A percentile compares a stretch with the other conserved stretches of the same genome.
Evolutionary conservation across 2,113 vertebrate species (phyloP).

Genomic region (Prietella phreatophila): DNA sequence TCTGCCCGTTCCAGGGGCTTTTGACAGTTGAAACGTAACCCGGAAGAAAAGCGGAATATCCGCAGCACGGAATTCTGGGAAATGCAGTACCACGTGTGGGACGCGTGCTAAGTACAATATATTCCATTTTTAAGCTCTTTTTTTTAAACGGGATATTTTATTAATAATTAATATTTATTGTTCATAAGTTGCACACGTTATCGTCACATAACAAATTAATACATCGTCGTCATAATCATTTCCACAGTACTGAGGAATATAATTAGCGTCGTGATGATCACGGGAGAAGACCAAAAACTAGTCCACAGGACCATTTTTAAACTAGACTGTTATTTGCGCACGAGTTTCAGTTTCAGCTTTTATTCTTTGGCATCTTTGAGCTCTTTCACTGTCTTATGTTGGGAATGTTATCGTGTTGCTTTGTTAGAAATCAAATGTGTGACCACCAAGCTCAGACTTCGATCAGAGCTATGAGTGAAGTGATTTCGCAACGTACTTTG

Average conservation of each 20-base stretch:
- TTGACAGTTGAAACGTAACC: slow-evolving; percentile 48
- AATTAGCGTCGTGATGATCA: background rate
- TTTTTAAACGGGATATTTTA: background rate
- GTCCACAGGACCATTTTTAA: no score
- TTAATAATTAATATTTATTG: background rate
- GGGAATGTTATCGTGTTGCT: background rate
- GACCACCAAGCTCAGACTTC: no score
- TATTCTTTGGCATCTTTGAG: background rate
- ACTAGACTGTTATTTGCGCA: no score
- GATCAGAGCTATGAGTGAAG: no score
- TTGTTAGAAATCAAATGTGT: background rate
- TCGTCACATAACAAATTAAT: background rate
- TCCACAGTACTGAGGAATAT: background rate
- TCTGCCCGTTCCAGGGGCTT: background rate
- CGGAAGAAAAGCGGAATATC: slow-evolving; percentile 38
- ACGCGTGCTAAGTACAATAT: background rate
- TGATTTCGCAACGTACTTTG: no score
- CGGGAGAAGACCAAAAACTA: background rate
- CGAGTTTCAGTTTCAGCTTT: no score
- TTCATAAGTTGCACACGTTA: background rate
- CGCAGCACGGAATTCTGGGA: slow-evolving; percentile 26
- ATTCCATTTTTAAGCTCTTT: background rate
- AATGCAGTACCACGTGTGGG: slow-evolving; percentile 27
- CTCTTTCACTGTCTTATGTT: background rate
- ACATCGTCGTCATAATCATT: background rate